phyloP scores from a whole-genome alignment of 2,797 vertebrate species.

The Helarctos malayanus region DNA sequence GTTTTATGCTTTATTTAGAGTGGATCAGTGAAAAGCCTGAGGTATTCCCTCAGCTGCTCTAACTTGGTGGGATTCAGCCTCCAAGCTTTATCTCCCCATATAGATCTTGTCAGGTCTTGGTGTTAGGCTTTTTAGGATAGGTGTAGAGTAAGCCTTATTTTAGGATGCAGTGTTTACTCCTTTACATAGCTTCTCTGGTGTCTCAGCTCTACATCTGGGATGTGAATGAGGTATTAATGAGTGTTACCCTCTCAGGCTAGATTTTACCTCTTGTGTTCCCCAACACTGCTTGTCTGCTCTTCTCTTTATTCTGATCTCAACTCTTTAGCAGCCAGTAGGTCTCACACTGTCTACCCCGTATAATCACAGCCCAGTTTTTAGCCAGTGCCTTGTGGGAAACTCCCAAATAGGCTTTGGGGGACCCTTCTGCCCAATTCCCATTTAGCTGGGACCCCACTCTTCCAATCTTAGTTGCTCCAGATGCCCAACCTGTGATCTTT shows the following conservation, averaged over 20 bases:
- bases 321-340: neutral
- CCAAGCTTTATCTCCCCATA: neutral
- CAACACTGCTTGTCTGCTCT: neutral
- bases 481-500: neutral
- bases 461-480: neutral
- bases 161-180: neutral
- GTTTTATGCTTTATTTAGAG: neutral
- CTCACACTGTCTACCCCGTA: neutral
- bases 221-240: neutral
- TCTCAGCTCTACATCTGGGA: neutral
- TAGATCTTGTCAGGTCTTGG: neutral
- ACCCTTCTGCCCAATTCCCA: neutral
- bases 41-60: neutral
- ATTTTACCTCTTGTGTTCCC: neutral
- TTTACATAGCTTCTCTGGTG: neutral
- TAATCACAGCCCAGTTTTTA: neutral
- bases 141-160: neutral
- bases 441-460: neutral
- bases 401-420: neutral
- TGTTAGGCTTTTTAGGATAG: neutral
- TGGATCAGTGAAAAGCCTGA: neutral
- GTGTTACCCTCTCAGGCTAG: neutral
- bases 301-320: neutral
- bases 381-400: neutral
- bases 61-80: neutral